Evolutionary conservation across 2,888 invertebrate genomes (phyloP).

Genomic region (Adelphocoris suturalis): DNA sequence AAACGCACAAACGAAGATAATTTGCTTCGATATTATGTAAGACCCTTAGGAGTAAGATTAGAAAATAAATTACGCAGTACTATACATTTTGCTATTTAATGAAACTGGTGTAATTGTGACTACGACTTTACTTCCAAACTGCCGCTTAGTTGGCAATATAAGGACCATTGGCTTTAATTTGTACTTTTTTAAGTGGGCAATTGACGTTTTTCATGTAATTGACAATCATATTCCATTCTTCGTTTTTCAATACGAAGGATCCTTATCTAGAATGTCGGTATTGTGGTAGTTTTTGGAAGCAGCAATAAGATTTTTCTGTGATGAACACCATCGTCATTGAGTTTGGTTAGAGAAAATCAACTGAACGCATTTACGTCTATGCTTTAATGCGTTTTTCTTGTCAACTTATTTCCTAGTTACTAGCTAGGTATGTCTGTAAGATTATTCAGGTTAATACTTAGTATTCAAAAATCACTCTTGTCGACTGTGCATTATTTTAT

Average conservation of each 20-base stretch:
- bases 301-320: not conserved
- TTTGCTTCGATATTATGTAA: not conserved
- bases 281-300: not conserved
- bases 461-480: too few relatives aligned
- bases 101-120: not conserved
- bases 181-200: not conserved
- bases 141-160: not conserved
- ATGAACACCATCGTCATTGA: not conserved
- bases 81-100: not conserved
- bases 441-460: too few relatives aligned
- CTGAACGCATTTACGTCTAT: too few relatives aligned
- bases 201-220: not conserved
- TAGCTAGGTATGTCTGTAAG: too few relatives aligned
- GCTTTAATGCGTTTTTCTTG: too few relatives aligned
- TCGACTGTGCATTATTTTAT: too few relatives aligned
- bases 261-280: not conserved
- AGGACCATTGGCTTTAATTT: slow-evolving; percentile 28
- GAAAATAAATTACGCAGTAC: not conserved
- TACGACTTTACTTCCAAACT: not conserved
- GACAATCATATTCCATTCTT: slow-evolving; percentile 13
- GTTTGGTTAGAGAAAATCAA: too few relatives aligned
- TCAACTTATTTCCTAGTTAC: too few relatives aligned
- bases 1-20: slow-evolving; percentile 25
- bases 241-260: not conserved
- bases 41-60: not conserved